Evolutionary conservation across 1,140 invertebrate genomes (phyloP).

Genomic region (Parasteatoda tepidariorum): DNA sequence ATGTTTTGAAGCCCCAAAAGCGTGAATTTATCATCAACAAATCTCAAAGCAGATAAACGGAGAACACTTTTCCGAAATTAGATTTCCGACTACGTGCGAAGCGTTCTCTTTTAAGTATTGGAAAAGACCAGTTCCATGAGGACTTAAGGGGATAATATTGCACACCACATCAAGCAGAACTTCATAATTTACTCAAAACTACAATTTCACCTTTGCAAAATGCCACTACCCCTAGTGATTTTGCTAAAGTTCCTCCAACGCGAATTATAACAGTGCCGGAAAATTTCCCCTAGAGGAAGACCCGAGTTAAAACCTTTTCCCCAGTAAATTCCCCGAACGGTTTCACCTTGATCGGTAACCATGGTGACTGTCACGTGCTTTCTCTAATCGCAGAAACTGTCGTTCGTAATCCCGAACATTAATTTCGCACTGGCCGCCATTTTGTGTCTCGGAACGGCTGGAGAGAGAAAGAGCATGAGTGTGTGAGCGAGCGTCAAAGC

Average conservation of each 20-base stretch:
- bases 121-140: not conserved
- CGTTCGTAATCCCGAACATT: conserved; percentile 58
- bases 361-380: conserved; percentile 46
- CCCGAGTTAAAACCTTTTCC: conserved; percentile 10
- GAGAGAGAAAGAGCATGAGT: not conserved
- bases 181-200: not conserved
- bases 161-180: not conserved
- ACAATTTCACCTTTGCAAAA: not conserved
- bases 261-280: conserved; percentile 39
- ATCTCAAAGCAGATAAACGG: too few relatives aligned
- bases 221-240: not conserved
- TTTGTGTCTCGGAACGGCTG: conserved; percentile 19
- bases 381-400: conserved; percentile 59
- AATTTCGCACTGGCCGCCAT: conserved; percentile 57
- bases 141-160: not conserved
- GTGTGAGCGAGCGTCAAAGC: conserved; percentile 9
- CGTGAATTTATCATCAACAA: too few relatives aligned
- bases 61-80: too few relatives aligned
- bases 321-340: conserved; percentile 29
- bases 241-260: not conserved
- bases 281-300: not conserved
- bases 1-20: too few relatives aligned
- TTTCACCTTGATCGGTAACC: conserved; percentile 57
- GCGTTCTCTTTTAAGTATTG: not conserved
- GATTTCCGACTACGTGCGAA: too few relatives aligned